A percentile compares a stretch with the other conserved stretches of the same genome.
These are phyloP conservation scores for Sarcophaga variegata DNA, from an alignment of 2,888 invertebrate species.

Conservation along the genomic window DNA sequence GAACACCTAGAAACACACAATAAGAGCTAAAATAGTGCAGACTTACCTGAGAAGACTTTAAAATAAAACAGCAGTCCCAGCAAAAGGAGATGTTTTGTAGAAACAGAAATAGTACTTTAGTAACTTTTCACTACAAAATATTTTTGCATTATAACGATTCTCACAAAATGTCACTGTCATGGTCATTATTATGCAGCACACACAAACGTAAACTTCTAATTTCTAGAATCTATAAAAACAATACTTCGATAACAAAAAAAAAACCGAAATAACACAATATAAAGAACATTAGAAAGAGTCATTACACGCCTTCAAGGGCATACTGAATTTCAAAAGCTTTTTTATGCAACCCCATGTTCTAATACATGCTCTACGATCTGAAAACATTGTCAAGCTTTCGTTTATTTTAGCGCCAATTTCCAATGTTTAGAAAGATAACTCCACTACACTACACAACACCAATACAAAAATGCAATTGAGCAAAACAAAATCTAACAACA, in stretches of 20 bases:
- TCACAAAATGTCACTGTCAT: slow-evolving; percentile 42
- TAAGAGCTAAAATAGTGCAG: no score
- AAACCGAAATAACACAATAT: not conserved
- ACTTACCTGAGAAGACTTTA: no score
- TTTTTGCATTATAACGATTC: not conserved
- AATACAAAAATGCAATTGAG: slow-evolving; percentile 24
- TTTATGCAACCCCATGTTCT: slow-evolving; percentile 32
- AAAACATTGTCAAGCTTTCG: not conserved
- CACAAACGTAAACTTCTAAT: slow-evolving; percentile 19
- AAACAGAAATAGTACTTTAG: no score
- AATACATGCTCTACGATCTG: not conserved
- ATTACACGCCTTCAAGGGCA: slow-evolving; percentile 56
- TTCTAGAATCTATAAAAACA: slow-evolving; percentile 23
- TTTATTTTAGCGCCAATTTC: slow-evolving; percentile 30
- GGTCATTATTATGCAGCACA: slow-evolving; percentile 25
- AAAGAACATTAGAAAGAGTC: slow-evolving; percentile 40
- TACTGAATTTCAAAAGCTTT: slow-evolving; percentile 23
- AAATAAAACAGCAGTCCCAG: no score
- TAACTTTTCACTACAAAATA: not conserved
- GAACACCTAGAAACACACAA: no score
- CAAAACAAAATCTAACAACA: slow-evolving; percentile 13
- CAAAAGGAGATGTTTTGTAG: no score
- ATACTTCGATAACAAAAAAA: slow-evolving; percentile 10
- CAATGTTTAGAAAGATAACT: not conserved
- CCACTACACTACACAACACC: slow-evolving; percentile 16